Evolutionary conservation across 2,888 invertebrate genomes (phyloP).

Genomic region (Blomia tropicalis): DNA sequence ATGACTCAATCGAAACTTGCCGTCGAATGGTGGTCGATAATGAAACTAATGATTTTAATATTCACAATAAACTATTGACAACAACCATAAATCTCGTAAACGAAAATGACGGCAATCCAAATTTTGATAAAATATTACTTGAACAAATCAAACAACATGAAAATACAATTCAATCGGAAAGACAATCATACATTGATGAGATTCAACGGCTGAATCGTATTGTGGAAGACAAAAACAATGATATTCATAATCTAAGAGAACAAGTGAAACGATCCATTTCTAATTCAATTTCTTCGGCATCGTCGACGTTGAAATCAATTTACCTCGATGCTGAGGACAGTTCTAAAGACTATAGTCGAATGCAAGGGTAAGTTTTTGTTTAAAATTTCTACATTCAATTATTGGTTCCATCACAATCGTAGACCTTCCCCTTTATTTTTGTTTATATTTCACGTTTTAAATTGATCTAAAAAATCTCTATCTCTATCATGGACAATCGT

Average conservation of each 20-base stretch:
- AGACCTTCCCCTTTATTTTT: neutral
- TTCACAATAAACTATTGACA: neutral
- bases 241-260: neutral
- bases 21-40: neutral
- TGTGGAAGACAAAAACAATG: neutral
- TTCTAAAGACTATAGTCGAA: slow-evolving; percentile 11
- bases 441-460: neutral
- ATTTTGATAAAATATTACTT: slow-evolving; percentile 5
- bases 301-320: neutral
- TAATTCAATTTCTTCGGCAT: neutral
- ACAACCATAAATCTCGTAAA: neutral
- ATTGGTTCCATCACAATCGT: neutral
- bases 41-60: too few relatives aligned
- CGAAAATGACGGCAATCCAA: neutral
- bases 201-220: neutral
- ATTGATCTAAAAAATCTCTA: neutral
- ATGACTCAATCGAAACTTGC: slow-evolving; percentile 1
- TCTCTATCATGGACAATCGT: neutral
- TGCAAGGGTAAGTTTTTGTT: slow-evolving; percentile 16
- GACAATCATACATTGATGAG: slow-evolving; percentile 5
- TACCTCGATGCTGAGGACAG: neutral
- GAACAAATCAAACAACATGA: neutral
- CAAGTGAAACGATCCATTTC: neutral
- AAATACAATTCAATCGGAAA: neutral
- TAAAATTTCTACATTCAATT: neutral